phyloP scores from a whole-genome alignment of 30 jellyfish, hydroid and myxozoan species.

The Mastigias papua region DNA sequence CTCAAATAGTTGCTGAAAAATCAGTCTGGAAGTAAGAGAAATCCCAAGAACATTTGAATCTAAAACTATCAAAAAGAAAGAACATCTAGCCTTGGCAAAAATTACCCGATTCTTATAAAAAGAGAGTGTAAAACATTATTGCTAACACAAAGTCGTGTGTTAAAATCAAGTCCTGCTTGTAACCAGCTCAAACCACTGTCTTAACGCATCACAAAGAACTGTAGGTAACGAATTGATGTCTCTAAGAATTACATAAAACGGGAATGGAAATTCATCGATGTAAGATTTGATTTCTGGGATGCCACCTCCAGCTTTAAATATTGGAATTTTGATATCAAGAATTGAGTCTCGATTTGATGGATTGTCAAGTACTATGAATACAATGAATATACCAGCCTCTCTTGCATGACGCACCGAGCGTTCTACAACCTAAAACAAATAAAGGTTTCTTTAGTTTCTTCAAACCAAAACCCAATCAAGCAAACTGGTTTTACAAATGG shows the following conservation, averaged over 20 bases:
- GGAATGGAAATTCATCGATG: slow-evolving; percentile 95
- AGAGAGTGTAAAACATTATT: too few relatives aligned
- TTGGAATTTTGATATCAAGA: slow-evolving; percentile 91
- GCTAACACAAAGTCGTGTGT: not conserved
- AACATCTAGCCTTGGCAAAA: too few relatives aligned
- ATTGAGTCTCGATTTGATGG: slow-evolving; percentile 94
- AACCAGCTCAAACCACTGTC: slow-evolving; percentile 97
- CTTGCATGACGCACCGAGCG: slow-evolving; percentile 82
- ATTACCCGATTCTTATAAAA: too few relatives aligned
- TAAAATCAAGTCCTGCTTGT: slow-evolving; percentile 12
- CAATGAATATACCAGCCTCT: slow-evolving; percentile 89
- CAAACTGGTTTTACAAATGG: too few relatives aligned
- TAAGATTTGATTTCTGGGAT: slow-evolving; percentile 83
- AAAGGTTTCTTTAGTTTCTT: not conserved
- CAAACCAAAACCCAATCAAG: too few relatives aligned
- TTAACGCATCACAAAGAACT: slow-evolving; percentile 88
- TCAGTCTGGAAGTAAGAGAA: too few relatives aligned
- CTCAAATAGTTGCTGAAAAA: too few relatives aligned
- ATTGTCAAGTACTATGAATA: slow-evolving; percentile 88
- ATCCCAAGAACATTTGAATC: too few relatives aligned
- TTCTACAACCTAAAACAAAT: slow-evolving; percentile 70
- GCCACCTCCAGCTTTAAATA: slow-evolving; percentile 81
- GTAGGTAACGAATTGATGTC: slow-evolving; percentile 86
- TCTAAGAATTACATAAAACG: slow-evolving; percentile 82
- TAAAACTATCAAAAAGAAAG: too few relatives aligned